phyloP scores from a whole-genome alignment of 2,797 vertebrate genomes.

The Helarctos malayanus region DNA sequence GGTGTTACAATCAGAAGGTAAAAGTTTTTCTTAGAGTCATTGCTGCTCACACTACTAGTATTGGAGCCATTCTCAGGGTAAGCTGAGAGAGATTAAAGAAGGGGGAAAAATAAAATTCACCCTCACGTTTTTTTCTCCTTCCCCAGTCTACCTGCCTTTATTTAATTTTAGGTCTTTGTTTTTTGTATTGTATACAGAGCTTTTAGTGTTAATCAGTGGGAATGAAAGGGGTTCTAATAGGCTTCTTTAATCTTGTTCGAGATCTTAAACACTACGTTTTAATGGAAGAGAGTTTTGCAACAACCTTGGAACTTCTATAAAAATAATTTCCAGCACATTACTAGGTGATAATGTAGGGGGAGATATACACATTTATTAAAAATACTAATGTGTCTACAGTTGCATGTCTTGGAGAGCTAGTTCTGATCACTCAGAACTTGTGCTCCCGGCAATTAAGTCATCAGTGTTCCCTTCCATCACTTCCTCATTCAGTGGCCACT shows the following conservation, averaged over 20 bases:
- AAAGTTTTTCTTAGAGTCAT: neutral
- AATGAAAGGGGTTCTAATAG: neutral
- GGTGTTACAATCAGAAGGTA: neutral
- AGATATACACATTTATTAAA: constrained; percentile 11
- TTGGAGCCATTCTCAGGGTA: neutral
- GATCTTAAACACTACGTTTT: neutral
- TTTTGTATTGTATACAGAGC: neutral
- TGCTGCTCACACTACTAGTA: neutral
- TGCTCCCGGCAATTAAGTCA: constrained; percentile 66
- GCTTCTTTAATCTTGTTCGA: neutral
- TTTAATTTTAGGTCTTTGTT: neutral
- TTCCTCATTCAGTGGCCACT: neutral
- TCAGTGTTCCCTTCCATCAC: neutral
- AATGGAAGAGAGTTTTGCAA: neutral
- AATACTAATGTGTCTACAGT: neutral
- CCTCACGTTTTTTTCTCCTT: neutral
- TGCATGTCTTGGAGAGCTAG: constrained; percentile 78
- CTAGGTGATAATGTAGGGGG: neutral
- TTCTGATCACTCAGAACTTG: constrained; percentile 63
- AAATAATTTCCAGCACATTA: neutral
- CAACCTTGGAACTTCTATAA: neutral
- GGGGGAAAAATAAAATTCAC: neutral
- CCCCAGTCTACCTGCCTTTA: neutral
- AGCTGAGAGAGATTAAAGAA: neutral
- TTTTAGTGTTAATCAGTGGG: neutral